These are phyloP conservation scores for Tribolium castaneum DNA, from an alignment of 1,140 invertebrate species.

Conservation along the genomic window DNA sequence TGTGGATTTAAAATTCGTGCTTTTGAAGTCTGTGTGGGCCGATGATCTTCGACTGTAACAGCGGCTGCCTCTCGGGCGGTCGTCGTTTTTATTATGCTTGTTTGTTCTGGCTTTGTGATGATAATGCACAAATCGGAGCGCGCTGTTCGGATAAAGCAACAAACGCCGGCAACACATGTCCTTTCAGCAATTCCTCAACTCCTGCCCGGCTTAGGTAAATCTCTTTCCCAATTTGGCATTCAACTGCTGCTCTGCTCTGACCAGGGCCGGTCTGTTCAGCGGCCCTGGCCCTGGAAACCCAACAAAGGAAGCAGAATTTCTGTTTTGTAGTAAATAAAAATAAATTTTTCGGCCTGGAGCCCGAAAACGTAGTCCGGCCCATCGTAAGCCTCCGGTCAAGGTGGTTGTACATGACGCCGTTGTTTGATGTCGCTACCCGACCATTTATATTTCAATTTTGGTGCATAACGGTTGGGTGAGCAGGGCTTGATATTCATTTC, in stretches of 20 bases:
- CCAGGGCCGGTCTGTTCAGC: background rate
- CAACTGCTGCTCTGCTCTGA: constrained; percentile 31
- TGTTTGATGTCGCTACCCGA: constrained; percentile 42
- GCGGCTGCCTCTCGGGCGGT: constrained; percentile 13
- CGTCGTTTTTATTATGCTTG: constrained; percentile 17
- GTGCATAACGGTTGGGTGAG: constrained; percentile 32
- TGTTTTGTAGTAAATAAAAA: no score
- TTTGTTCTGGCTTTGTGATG: constrained; percentile 35
- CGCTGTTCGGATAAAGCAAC: constrained; percentile 28
- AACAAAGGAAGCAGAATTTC: no score
- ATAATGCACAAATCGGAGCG: constrained; percentile 30
- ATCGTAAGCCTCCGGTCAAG: constrained; percentile 23
- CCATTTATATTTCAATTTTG: constrained; percentile 49
- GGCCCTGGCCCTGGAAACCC: no score
- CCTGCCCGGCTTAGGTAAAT: constrained; percentile 42
- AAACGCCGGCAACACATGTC: constrained; percentile 29
- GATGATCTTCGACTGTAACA: constrained; percentile 7
- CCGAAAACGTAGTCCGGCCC: background rate
- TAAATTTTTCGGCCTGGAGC: no score
- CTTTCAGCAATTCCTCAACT: constrained; percentile 22
- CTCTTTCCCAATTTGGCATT: constrained; percentile 48
- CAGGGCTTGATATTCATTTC: constrained; percentile 43
- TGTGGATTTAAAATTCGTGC: constrained; percentile 32
- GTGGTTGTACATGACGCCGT: constrained; percentile 43
- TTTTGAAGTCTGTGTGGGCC: constrained; percentile 17